Base-by-base conservation (phyloP, 2,888 invertebrate species). In the Ectemnius continuus region DNA sequence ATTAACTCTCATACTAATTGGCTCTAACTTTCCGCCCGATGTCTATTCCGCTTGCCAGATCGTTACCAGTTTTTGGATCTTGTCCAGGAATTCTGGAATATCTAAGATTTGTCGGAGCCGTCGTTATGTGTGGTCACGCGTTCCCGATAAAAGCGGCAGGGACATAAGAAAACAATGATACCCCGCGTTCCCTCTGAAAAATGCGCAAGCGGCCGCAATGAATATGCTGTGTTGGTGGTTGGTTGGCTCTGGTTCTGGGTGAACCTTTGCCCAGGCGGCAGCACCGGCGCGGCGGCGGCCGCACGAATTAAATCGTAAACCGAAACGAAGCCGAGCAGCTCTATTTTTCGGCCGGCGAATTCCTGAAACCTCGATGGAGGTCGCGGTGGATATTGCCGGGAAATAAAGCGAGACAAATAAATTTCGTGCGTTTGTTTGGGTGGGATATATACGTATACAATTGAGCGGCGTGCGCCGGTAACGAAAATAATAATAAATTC, bases 401-500 rank as follows among this genome's bases (percentile, higher is more conserved):
- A 63, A 68, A 76, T 76, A 76, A 72, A 77, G 61, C 63, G 76
- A 76, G 68, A 66, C 76, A 72, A 72, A 77, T 77, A 76, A 76
- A 76, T 76, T 75, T 67, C 72, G 26, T 2, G 62, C 67, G 65
- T 76, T 62, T 75, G 65, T 76, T 67, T 67, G 75, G 71, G 36
- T 11, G 36, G 8, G 4, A 36, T 36, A 8, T 36, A 76, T 68
- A 76, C 71, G 67, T 48, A 45, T 46, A 2, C 60, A 20, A 18
- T 23, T 36, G 36, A 36, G 18, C 14, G 6, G n/a, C 8, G 56
- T 60, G 28, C 65, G 26, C 48, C 28, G 59, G 65, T 76, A 76
- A 72, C 67, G 71, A 48, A 65, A 62, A 48, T 59, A 68, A 76
- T 76, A 67, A 75, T 75, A 70, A 71, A 71, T 76, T 66, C 65